These are phyloP conservation scores for Semnornis frantzii DNA, from an alignment of 2,113 vertebrate species.

Conservation along the genomic window DNA sequence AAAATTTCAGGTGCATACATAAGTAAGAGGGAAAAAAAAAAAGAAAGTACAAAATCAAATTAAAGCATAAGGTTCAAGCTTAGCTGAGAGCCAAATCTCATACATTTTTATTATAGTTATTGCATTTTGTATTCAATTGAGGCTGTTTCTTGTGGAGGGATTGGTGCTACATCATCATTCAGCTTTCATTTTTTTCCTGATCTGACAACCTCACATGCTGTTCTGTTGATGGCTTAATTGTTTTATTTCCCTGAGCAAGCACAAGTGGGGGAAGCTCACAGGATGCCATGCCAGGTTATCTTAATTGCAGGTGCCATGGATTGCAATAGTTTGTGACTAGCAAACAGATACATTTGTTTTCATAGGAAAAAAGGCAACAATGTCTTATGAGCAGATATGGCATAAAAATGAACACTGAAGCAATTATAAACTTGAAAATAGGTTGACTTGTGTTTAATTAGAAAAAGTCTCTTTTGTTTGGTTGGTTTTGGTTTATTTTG, in stretches of 20 bases:
- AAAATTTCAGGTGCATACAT: neutral
- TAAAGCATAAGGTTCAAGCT: neutral
- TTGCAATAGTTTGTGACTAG: neutral
- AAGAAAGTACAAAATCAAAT: neutral
- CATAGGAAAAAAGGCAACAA: neutral
- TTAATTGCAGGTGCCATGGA: neutral
- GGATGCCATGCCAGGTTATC: neutral
- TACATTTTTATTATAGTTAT: constrained; percentile 5
- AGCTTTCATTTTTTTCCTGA: neutral
- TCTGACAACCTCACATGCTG: neutral
- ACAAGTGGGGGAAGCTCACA: neutral
- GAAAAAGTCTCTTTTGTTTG: neutral
- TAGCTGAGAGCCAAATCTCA: neutral
- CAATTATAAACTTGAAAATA: neutral
- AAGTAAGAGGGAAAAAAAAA: neutral
- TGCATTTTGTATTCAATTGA: constrained; percentile 9
- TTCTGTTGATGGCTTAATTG: constrained; percentile 19
- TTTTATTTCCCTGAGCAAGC: neutral
- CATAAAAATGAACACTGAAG: neutral
- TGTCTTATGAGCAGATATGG: rapidly evolving
- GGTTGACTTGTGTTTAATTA: neutral
- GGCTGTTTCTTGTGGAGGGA: neutral
- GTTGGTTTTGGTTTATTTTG: no score
- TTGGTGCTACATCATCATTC: neutral
- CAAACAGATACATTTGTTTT: neutral